These are phyloP conservation scores for Agrilus planipennis DNA, from an alignment of 1,140 invertebrate genomes.

Conservation along the genomic window DNA sequence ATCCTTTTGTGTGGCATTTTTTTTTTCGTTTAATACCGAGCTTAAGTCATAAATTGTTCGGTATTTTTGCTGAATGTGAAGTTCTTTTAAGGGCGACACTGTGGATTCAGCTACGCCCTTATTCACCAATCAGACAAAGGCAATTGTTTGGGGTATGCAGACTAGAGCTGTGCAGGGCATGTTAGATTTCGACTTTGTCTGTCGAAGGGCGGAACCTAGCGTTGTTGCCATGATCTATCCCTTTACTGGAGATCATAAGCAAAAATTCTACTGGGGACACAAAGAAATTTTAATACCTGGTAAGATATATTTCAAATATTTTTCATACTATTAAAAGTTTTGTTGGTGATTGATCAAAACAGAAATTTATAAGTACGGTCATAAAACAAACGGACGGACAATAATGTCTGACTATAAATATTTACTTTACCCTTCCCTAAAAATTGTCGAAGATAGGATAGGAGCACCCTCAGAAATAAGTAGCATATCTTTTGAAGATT, in stretches of 20 bases:
- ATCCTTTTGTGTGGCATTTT: too few relatives aligned
- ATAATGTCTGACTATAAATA: too few relatives aligned
- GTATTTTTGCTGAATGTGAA: background rate
- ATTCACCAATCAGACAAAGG: conserved; percentile 77
- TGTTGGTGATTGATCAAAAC: too few relatives aligned
- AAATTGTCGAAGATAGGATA: too few relatives aligned
- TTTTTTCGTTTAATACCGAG: too few relatives aligned
- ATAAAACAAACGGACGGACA: too few relatives aligned
- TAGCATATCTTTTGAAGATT: too few relatives aligned
- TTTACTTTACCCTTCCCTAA: too few relatives aligned
- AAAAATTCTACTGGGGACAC: conserved; percentile 99
- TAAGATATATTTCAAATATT: conserved; percentile 23
- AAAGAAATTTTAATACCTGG: conserved; percentile 88
- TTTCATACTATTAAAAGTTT: too few relatives aligned
- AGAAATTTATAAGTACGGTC: too few relatives aligned
- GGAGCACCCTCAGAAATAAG: too few relatives aligned
- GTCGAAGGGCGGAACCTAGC: conserved; percentile 73
- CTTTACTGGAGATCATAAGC: conserved; percentile 96
- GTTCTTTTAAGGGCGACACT: conserved; percentile 22
- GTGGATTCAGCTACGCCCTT: conserved; percentile 36
- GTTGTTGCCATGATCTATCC: conserved; percentile 97
- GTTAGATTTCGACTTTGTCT: conserved; percentile 99
- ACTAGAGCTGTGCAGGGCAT: conserved; percentile 93
- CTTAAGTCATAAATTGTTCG: too few relatives aligned
- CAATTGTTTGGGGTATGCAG: conserved; percentile 99